A percentile compares a stretch with the other conserved stretches of the same genome.
Evolutionary conservation across 2,888 invertebrate genomes (phyloP).

Genomic region (Cheilosia scutellata): DNA sequence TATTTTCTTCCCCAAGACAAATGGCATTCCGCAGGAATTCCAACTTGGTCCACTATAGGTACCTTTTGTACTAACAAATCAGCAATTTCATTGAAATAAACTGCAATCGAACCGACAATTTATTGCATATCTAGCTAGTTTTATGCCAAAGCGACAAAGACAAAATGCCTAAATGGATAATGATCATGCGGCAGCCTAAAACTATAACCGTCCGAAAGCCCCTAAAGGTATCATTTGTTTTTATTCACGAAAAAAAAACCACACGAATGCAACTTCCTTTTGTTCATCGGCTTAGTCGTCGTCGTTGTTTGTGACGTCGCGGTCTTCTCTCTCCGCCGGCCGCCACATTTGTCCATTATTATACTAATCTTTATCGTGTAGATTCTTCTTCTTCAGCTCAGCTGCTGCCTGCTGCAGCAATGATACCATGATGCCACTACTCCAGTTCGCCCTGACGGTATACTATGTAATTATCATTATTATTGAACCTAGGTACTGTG

Average conservation of each 20-base stretch:
- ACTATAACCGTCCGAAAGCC: slow-evolving; percentile 58
- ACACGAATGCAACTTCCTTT: slow-evolving; percentile 59
- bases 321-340: no score
- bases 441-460: slow-evolving; percentile 52
- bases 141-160: slow-evolving; percentile 38
- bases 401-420: slow-evolving; percentile 10
- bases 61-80: slow-evolving; percentile 40
- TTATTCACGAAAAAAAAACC: slow-evolving; percentile 28
- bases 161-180: slow-evolving; percentile 60
- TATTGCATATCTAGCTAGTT: slow-evolving; percentile 12
- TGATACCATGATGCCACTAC: slow-evolving; percentile 31
- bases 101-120: slow-evolving; percentile 53
- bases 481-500: slow-evolving; percentile 49
- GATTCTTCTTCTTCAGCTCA: slow-evolving; percentile 51
- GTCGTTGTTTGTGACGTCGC: neutral
- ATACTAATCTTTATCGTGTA: slow-evolving; percentile 63
- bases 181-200: slow-evolving; percentile 51
- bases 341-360: slow-evolving; percentile 41
- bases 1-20: slow-evolving; percentile 10
- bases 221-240: slow-evolving; percentile 62
- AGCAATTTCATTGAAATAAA: slow-evolving; percentile 34
- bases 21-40: slow-evolving; percentile 48
- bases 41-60: slow-evolving; percentile 35
- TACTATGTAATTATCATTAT: slow-evolving; percentile 72
- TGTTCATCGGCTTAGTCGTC: slow-evolving; percentile 31